Percentiles rank a stretch among this genome's conserved stretches.
These are phyloP conservation scores for Peribatodes rhomboidaria DNA, from an alignment of 2,888 invertebrate species.

Conservation along the genomic window DNA sequence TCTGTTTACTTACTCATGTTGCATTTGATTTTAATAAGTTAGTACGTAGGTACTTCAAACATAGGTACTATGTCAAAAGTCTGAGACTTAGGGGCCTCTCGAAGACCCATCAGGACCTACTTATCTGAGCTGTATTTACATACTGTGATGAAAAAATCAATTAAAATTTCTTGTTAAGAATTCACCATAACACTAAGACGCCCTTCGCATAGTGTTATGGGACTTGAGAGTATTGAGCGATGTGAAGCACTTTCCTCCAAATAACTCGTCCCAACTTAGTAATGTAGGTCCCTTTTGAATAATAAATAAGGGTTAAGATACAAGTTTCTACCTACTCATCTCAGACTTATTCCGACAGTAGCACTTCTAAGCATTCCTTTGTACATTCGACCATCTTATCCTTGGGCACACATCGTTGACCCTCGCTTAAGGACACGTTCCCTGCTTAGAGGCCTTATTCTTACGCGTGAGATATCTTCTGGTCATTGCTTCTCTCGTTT, in stretches of 20 bases:
- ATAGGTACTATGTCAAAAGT: too few relatives aligned
- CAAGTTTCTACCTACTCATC: conserved; percentile 58
- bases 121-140: too few relatives aligned
- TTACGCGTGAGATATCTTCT: too few relatives aligned
- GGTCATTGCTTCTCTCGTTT: too few relatives aligned
- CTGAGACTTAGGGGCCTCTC: too few relatives aligned
- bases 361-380: conserved; percentile 55
- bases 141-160: too few relatives aligned
- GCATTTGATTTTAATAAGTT: neutral
- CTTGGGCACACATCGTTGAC: conserved; percentile 38
- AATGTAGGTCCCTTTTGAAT: conserved; percentile 48
- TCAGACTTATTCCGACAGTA: conserved; percentile 55
- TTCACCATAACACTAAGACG: conserved; percentile 19
- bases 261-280: conserved; percentile 40
- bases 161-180: too few relatives aligned
- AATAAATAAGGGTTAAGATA: conserved; percentile 54
- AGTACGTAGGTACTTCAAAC: too few relatives aligned
- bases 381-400: conserved; percentile 43
- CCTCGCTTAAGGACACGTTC: conserved; percentile 15
- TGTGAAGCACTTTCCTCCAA: conserved; percentile 36
- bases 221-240: conserved; percentile 28
- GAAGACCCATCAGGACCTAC: too few relatives aligned
- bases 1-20: neutral
- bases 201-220: conserved; percentile 22
- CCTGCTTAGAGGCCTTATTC: too few relatives aligned